Evolutionary conservation across 1,140 invertebrate genomes (phyloP), one percentile per base, ranked within the genome.

Genomic region (Ooceraea biroi): DNA sequence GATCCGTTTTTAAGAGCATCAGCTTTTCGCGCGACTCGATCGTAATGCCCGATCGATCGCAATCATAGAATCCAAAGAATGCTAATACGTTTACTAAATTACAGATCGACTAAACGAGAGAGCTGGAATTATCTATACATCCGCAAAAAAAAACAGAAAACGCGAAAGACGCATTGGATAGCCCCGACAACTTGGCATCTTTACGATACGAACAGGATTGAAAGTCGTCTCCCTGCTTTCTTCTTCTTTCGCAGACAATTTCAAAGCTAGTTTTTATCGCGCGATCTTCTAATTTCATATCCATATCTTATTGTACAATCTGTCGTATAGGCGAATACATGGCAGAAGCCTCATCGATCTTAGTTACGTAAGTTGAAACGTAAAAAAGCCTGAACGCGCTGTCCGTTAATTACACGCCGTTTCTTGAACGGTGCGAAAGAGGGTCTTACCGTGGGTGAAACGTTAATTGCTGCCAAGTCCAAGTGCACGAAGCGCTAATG

Each of bases 331-430:
- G 7, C 52, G 69, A 8, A 72, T 57, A 11, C 27, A 48, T 63
- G 41, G 57, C 72, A 17, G 27, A 50, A 50, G 60, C 61, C n/a
- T 66, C 61, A 77, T 77, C 61, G 60, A 66, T 77, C 61, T 77
- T 77, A 77, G 74, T 77, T 77, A 63, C 74, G 30, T 52, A 77
- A 77, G 74, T 77, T 77, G 50, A 77, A 77, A 77, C 61, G 22
- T 77, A 77, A 77, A 46, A 50, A 77, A 19, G 57, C 52, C 44
- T 17, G 27, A 65, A 77, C 60, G 73, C 27, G 41, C 73, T 77
- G 52, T 77, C 27, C 60, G 74, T 66, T 66, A 77, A 77, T 77
- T 77, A 66, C 74, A 77, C 46, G 36, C 63, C 63, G 61, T 77
- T 77, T 66, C 74, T 66, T 36, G 27, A 66, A 66, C 63, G 61